Percentiles rank a stretch among this genome's conserved stretches.
Conservation (phyloP, 2,797 vertebrate genomes). For the Lagorchestes hirsutus region DNA sequence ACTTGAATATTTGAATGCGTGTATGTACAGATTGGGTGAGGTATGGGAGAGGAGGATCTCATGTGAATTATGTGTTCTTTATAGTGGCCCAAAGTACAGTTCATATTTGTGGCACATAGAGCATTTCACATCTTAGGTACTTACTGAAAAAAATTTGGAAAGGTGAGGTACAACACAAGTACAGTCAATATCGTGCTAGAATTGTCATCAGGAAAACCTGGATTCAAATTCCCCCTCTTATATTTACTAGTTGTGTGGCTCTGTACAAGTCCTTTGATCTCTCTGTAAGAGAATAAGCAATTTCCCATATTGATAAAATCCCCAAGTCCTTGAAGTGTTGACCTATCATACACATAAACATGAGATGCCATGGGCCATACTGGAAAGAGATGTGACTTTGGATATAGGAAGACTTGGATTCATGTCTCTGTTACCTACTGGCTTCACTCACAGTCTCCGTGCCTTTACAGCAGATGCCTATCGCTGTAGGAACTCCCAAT, state of each 20-base stretch:
- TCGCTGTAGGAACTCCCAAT: neutral
- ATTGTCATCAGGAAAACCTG: neutral
- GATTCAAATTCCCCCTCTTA: neutral
- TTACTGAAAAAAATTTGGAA: neutral
- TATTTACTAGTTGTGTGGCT: neutral
- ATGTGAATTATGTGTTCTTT: neutral
- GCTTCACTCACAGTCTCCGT: neutral
- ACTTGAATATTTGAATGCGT: neutral
- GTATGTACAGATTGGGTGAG: neutral
- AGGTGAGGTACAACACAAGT: neutral
- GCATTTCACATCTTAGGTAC: neutral
- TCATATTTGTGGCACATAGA: neutral
- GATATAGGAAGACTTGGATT: neutral
- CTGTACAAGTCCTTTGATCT: neutral
- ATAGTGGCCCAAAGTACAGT: neutral
- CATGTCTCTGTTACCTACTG: neutral
- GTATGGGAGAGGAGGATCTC: neutral
- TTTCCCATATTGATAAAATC: neutral
- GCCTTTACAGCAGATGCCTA: neutral
- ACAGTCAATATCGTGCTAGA: neutral
- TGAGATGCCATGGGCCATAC: neutral
- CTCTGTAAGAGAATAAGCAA: neutral
- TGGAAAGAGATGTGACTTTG: neutral
- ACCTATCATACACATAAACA: neutral
- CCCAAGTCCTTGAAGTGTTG: neutral